phyloP scores from a whole-genome alignment of 2,113 vertebrate species.

The Phainopepla nitens region DNA sequence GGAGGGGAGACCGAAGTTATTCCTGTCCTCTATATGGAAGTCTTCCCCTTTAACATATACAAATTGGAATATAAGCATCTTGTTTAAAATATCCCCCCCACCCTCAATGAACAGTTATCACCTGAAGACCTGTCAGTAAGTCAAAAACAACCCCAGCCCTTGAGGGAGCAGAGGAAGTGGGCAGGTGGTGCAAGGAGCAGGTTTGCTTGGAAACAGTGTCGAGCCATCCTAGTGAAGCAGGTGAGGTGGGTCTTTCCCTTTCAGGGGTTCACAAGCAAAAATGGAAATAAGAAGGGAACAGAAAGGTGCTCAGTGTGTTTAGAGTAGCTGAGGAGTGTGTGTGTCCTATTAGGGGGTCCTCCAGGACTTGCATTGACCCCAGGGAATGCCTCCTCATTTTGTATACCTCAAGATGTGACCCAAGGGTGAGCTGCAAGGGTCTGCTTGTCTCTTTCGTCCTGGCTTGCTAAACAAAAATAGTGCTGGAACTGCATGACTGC shows the following conservation, averaged over 20 bases:
- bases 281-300: neutral
- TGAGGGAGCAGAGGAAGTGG: neutral
- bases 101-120: neutral
- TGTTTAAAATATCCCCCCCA: neutral
- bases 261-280: neutral
- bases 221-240: neutral
- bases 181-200: fast-evolving
- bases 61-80: neutral
- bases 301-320: neutral
- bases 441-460: neutral
- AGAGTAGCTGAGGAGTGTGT: neutral
- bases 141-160: neutral
- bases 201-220: neutral
- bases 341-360: neutral
- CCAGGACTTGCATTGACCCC: neutral
- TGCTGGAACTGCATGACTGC: neutral
- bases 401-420: neutral
- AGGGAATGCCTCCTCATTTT: neutral
- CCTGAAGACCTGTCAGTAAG: neutral
- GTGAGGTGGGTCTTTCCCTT: neutral
- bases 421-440: neutral
- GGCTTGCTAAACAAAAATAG: neutral
- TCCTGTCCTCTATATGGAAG: neutral
- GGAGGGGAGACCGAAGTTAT: neutral
- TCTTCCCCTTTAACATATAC: neutral